These are phyloP conservation scores for Strix uralensis DNA, from an alignment of 2,113 vertebrate species.

Conservation along the genomic window DNA sequence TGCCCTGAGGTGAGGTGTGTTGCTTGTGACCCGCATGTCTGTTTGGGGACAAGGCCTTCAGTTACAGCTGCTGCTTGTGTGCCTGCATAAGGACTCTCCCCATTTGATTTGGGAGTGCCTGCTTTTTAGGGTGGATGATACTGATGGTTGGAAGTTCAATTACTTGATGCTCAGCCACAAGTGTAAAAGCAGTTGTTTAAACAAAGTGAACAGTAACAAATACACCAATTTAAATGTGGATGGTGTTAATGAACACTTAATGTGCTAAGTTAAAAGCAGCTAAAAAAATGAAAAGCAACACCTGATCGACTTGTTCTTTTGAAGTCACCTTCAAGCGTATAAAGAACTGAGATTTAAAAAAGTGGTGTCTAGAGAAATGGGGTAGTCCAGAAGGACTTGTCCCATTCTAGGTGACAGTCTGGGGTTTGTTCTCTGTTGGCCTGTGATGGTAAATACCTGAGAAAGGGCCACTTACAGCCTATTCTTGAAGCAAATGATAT, in stretches of 20 bases:
- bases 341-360: background rate
- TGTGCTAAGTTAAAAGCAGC: background rate
- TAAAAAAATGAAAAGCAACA: background rate
- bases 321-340: background rate
- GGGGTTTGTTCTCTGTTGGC: background rate
- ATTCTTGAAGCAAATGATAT: background rate
- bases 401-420: background rate
- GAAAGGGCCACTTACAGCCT: background rate
- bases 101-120: background rate
- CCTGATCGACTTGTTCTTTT: background rate
- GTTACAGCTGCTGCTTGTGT: background rate
- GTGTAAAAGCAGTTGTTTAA: slow-evolving; percentile 13
- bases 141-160: background rate
- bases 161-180: background rate
- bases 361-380: background rate
- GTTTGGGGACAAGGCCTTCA: background rate
- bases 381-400: background rate
- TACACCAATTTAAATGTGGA: background rate
- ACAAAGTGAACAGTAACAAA: background rate
- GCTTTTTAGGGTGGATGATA: background rate
- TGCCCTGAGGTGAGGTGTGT: background rate
- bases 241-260: background rate
- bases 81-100: background rate
- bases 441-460: background rate
- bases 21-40: fast-evolving